Evolutionary conservation across 1,140 invertebrate genomes (phyloP).

Genomic region (Pinna nobilis): DNA sequence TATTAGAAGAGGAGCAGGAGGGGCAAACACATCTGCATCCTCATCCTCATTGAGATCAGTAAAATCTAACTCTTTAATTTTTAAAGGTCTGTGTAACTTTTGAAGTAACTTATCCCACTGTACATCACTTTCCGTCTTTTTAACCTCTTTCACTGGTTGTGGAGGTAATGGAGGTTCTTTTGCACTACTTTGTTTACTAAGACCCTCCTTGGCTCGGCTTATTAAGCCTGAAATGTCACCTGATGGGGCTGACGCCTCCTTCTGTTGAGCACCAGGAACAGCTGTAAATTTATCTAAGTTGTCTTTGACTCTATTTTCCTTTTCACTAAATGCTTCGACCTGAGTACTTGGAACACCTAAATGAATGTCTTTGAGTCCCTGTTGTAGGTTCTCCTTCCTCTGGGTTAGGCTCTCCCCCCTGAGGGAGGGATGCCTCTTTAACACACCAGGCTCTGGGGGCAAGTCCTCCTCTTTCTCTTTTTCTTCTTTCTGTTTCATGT

Average conservation of each 20-base stretch:
- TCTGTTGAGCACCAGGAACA: slow-evolving; percentile 20
- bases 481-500: slow-evolving; percentile 57
- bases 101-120: slow-evolving; percentile 95
- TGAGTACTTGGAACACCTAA: slow-evolving; percentile 14
- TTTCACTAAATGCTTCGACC: slow-evolving; percentile 32
- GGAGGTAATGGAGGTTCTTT: slow-evolving; percentile 63
- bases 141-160: slow-evolving; percentile 10
- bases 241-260: slow-evolving; percentile 45
- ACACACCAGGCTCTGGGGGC: slow-evolving; percentile 28
- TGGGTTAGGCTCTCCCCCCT: slow-evolving; percentile 31
- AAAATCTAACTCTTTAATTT: slow-evolving; percentile 97
- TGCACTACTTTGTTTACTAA: slow-evolving; percentile 68
- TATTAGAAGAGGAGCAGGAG: slow-evolving; percentile 39
- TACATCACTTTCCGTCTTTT: slow-evolving; percentile 92
- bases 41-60: slow-evolving; percentile 87
- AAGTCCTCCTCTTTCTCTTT: slow-evolving; percentile 35
- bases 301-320: slow-evolving; percentile 80
- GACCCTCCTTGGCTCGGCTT: slow-evolving; percentile 93
- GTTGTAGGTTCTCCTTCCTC: slow-evolving; percentile 30
- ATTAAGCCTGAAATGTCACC: slow-evolving; percentile 92
- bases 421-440: slow-evolving; percentile 32
- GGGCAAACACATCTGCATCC: slow-evolving; percentile 73
- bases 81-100: slow-evolving; percentile 87
- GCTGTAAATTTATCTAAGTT: slow-evolving; percentile 30
- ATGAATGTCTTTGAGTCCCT: slow-evolving; percentile 15